Base-by-base conservation (phyloP, 2,888 invertebrate species). In the Agonopterix alstromeriana region DNA sequence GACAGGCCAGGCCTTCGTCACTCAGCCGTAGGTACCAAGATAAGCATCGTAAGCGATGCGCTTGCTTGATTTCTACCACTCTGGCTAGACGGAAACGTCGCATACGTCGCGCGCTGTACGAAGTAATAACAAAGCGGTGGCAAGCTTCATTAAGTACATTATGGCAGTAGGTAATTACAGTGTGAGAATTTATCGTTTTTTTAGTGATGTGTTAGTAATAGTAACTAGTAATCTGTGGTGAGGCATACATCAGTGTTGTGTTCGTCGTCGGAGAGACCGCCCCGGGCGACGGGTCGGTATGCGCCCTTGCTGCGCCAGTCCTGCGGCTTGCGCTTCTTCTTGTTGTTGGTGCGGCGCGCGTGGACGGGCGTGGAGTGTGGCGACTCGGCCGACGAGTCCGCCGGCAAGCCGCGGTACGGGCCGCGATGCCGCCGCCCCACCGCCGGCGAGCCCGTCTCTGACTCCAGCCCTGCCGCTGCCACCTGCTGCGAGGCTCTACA, bases 281-380 rank as follows among this genome's bases (percentile, higher is more conserved):
- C 82, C 45, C 73, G 35, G 35, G 42, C 78, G 43, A 88, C 73
- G 2, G 84, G 74, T 12, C 82, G 77, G 61, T 88, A 89, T 10
- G 84, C 77, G 12, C 89, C 88, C 77, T 80, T 85, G 44, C 78
- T 80, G 58, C 82, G 83, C 85, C 82, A 86, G 60, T 85, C 86
- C 80, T 86, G 57, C 53, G 67, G 57, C 63, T 74, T 80, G 64
- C 90, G 84, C 57, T 85, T 82, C 72, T 90, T 89, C 65, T 81
- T 82, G 53, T 10, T 61, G 27, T 74, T 61, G 17, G 74, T 66
- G 46, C 84, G 81, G 1, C 79, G 70, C 60, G 87, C 79, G 72
- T 90, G 91, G 47, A 91, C 82, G 8, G 91, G 91, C 55, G 91
- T 91, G 58, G 90, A 90, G 52, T 75, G 88, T 53, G 77, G 68